These are phyloP conservation scores for Yponomeuta sedellus DNA, from an alignment of 2,888 invertebrate genomes.

Conservation along the genomic window DNA sequence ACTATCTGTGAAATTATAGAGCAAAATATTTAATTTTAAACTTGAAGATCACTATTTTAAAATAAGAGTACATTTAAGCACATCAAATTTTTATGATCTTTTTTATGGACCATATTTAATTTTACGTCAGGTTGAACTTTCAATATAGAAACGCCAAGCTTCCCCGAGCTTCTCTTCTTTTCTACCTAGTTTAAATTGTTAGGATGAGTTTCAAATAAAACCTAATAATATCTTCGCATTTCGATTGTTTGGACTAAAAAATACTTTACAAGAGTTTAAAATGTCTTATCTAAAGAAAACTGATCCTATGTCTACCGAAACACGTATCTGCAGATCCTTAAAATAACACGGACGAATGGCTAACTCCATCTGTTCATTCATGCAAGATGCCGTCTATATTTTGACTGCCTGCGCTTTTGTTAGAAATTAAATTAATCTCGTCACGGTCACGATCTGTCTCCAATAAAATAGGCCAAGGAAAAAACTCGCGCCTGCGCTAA, in stretches of 20 bases:
- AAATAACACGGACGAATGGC: conserved; percentile 64
- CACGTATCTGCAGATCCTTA: conserved; percentile 22
- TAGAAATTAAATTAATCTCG: conserved; percentile 39
- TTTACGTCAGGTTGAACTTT: background rate
- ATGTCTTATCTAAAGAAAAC: too few relatives aligned
- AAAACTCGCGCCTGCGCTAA: conserved; percentile 57
- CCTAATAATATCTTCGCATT: too few relatives aligned
- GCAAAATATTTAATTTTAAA: too few relatives aligned
- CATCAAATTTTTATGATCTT: too few relatives aligned
- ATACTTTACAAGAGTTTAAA: too few relatives aligned
- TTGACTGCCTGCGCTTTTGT: conserved; percentile 34
- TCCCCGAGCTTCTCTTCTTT: too few relatives aligned
- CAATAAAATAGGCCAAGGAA: conserved; percentile 56
- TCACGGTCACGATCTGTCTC: conserved; percentile 45
- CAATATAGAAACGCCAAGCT: background rate
- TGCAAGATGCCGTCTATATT: conserved; percentile 50
- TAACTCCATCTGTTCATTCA: conserved; percentile 52
- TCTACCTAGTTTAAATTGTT: background rate
- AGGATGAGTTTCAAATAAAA: too few relatives aligned
- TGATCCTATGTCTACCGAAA: too few relatives aligned
- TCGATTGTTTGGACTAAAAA: too few relatives aligned
- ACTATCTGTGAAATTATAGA: too few relatives aligned
- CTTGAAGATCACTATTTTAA: too few relatives aligned
- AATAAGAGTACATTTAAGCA: too few relatives aligned
- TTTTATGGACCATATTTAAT: background rate